Conservation (phyloP, 2,888 invertebrate species). For the Augiades crinisus region DNA sequence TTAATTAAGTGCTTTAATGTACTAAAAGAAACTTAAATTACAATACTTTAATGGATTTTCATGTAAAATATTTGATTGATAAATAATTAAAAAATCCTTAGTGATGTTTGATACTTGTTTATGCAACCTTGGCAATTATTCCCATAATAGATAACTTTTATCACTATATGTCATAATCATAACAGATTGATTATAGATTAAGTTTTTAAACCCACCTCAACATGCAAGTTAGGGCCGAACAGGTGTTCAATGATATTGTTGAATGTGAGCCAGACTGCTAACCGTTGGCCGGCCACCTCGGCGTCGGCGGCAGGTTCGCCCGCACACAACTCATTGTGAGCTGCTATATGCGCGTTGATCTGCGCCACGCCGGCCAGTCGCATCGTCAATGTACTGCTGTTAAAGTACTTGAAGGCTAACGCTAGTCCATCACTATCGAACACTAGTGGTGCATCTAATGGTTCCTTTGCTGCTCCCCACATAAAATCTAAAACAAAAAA, state of each 20-base stretch:
- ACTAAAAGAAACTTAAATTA: too few species aligned
- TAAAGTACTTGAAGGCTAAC: slow-evolving; percentile 97
- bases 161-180: too few species aligned
- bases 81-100: too few species aligned
- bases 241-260: slow-evolving; percentile 96
- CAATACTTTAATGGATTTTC: too few species aligned
- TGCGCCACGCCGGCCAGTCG: slow-evolving; percentile 95
- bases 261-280: slow-evolving; percentile 93
- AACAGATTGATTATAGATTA: too few species aligned
- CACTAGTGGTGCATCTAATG: slow-evolving; percentile 91
- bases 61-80: too few species aligned
- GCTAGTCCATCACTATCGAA: slow-evolving; percentile 95
- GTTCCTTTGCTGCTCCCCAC: slow-evolving; percentile 97
- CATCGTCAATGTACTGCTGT: slow-evolving; percentile 96
- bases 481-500: slow-evolving; percentile 90
- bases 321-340: slow-evolving; percentile 95
- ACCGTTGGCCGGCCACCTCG: slow-evolving; percentile 90
- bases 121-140: too few species aligned
- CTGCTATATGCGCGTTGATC: slow-evolving; percentile 95
- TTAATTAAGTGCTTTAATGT: too few species aligned
- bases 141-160: too few species aligned
- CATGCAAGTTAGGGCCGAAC: slow-evolving; percentile 98
- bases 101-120: too few species aligned
- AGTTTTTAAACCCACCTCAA: slow-evolving; percentile 91
- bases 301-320: slow-evolving; percentile 93